Evolutionary conservation across 2,888 invertebrate species (phyloP).

Genomic region (Diplazon laetatorius): DNA sequence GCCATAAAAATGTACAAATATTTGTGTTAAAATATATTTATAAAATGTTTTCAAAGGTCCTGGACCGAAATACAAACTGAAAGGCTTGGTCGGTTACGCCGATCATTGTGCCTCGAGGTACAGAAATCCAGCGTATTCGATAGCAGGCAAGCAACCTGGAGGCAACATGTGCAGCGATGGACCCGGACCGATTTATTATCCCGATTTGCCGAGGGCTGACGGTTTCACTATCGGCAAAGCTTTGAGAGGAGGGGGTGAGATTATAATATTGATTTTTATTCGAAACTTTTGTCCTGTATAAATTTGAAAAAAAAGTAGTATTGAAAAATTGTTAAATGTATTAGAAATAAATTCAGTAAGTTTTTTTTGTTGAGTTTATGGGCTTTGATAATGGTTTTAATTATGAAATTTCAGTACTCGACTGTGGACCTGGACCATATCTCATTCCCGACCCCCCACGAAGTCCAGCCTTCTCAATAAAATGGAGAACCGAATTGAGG

Average conservation of each 20-base stretch:
- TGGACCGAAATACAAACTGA: constrained; percentile 86
- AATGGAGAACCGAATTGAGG: constrained; percentile 66
- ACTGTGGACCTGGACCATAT: constrained; percentile 71
- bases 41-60: constrained; percentile 79
- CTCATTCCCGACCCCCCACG: constrained; percentile 52
- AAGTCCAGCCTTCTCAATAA: constrained; percentile 69
- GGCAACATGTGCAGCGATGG: constrained; percentile 69
- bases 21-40: not conserved
- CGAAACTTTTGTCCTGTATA: not conserved
- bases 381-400: not conserved
- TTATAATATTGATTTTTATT: not conserved
- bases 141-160: constrained; percentile 81
- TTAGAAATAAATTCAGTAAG: not conserved
- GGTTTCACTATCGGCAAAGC: constrained; percentile 69
- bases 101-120: constrained; percentile 86
- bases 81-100: constrained; percentile 85
- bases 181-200: constrained; percentile 83
- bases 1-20: not conserved
- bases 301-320: constrained; percentile 4
- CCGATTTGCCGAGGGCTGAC: constrained; percentile 72
- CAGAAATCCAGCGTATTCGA: constrained; percentile 86
- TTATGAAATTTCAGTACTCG: constrained; percentile 4
- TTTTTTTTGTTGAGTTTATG: no score
- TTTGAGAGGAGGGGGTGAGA: constrained; percentile 54
- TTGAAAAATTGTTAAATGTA: not conserved